Evolutionary conservation across 2,888 invertebrate species (phyloP).

Genomic region (Zaprionus bogoriensis): DNA sequence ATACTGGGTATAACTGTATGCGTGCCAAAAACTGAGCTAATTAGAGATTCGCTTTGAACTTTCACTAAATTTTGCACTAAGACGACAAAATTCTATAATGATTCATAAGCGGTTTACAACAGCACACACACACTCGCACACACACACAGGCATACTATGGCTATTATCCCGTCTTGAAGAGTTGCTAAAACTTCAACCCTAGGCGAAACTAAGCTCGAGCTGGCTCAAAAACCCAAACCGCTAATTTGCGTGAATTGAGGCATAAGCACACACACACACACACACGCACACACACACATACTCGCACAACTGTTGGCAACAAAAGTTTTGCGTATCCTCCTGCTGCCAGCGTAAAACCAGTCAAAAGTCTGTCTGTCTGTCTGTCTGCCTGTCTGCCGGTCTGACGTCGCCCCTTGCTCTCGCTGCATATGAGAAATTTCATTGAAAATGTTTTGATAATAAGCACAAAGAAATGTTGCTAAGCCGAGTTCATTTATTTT

Average conservation of each 20-base stretch:
- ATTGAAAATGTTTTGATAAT: conserved; percentile 69
- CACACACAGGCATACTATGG: conserved; percentile 8
- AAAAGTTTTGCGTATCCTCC: conserved; percentile 47
- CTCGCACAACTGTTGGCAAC: conserved; percentile 33
- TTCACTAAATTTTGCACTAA: conserved; percentile 49
- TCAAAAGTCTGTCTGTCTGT: conserved; percentile 14
- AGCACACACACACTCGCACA: conserved; percentile 10
- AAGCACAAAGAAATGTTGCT: conserved; percentile 73
- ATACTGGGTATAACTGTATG: too few species aligned
- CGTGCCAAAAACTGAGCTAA: conserved; percentile 41
- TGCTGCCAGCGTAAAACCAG: conserved; percentile 9
- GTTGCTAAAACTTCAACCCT: conserved; percentile 52
- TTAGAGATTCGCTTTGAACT: conserved; percentile 79
- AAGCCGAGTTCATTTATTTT: conserved; percentile 75
- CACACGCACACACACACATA: conserved; percentile 7
- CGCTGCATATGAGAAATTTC: conserved; percentile 56
- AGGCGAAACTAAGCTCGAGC: conserved; percentile 30
- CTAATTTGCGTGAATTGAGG: conserved; percentile 72
- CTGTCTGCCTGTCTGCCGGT: not conserved
- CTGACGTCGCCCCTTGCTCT: conserved; percentile 12
- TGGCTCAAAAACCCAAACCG: conserved; percentile 57
- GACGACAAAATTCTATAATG: conserved; percentile 70
- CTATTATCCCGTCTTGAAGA: conserved; percentile 55
- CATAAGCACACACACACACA: conserved; percentile 29
- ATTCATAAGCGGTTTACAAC: conserved; percentile 75